These are phyloP conservation scores for Oreocharis arfaki DNA, from an alignment of 2,113 vertebrate species.

Conservation along the genomic window DNA sequence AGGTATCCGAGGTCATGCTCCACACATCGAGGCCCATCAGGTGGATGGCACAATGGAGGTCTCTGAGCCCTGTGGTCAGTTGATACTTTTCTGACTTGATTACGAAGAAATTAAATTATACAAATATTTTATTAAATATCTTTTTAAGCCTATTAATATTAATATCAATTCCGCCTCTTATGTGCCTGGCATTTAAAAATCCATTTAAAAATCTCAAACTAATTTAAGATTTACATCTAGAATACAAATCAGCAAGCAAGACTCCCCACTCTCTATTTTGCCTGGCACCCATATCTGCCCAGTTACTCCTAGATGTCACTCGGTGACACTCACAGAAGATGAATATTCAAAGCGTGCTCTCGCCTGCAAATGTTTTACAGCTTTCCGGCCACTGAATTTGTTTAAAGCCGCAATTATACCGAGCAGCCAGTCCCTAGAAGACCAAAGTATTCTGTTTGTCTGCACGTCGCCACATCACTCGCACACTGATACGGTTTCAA, in stretches of 20 bases:
- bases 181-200: conserved; percentile 74
- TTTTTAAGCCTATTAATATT: conserved; percentile 75
- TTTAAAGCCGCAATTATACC: conserved; percentile 35
- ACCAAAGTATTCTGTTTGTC: neutral
- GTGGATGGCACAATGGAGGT: fast-evolving
- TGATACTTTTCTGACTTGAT: conserved; percentile 31
- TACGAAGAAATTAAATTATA: conserved; percentile 72
- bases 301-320: conserved; percentile 44
- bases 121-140: conserved; percentile 78
- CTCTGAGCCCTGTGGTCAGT: neutral
- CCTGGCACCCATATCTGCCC: conserved; percentile 64
- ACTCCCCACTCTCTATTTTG: conserved; percentile 21
- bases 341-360: conserved; percentile 69
- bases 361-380: conserved; percentile 44
- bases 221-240: conserved; percentile 68
- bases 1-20: fast-evolving
- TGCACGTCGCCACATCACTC: neutral
- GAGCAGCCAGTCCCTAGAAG: conserved; percentile 49
- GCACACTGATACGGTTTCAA: neutral
- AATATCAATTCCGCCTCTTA: conserved; percentile 66
- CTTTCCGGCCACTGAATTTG: conserved; percentile 40
- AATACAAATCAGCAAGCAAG: conserved; percentile 64
- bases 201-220: conserved; percentile 69
- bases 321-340: conserved; percentile 55
- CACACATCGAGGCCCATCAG: fast-evolving